phyloP scores from a whole-genome alignment of 2,888 invertebrate genomes.

The Spatulosminthurus flaviceps region DNA sequence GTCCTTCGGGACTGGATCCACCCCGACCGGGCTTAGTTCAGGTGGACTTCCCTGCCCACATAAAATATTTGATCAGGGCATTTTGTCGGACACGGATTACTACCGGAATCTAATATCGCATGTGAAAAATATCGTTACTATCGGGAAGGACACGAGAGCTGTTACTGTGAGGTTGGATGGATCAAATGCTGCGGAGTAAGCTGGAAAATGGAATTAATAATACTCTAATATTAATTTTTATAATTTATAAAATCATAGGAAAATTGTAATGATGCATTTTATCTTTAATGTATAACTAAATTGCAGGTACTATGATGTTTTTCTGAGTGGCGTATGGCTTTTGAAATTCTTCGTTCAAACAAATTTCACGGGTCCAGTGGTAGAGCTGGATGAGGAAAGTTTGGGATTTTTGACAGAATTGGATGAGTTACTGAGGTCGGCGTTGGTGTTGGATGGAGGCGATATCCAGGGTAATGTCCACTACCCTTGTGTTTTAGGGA shows the following conservation, averaged over 20 bases:
- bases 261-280: not conserved
- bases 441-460: slow-evolving; percentile 49
- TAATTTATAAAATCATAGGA: not conserved
- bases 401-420: not conserved
- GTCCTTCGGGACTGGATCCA: too few relatives aligned
- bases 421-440: not conserved
- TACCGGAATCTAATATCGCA: not conserved
- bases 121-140: not conserved
- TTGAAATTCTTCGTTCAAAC: slow-evolving; percentile 37
- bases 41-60: too few relatives aligned
- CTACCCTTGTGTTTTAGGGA: slow-evolving; percentile 33
- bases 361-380: slow-evolving; percentile 42
- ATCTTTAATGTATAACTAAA: too few relatives aligned
- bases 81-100: not conserved
- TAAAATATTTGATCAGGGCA: too few relatives aligned
- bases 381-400: not conserved
- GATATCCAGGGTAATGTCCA: slow-evolving; percentile 38
- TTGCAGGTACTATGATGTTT: not conserved
- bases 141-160: not conserved
- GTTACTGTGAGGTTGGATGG: not conserved
- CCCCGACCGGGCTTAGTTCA: too few relatives aligned
- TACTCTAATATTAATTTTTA: not conserved
- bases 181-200: not conserved
- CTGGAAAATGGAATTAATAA: too few relatives aligned
- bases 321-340: slow-evolving; percentile 23